A percentile compares a stretch with the other conserved stretches of the same genome.
These are phyloP conservation scores for Chionoecetes opilio DNA, from an alignment of 1,140 invertebrate genomes.

Conservation along the genomic window DNA sequence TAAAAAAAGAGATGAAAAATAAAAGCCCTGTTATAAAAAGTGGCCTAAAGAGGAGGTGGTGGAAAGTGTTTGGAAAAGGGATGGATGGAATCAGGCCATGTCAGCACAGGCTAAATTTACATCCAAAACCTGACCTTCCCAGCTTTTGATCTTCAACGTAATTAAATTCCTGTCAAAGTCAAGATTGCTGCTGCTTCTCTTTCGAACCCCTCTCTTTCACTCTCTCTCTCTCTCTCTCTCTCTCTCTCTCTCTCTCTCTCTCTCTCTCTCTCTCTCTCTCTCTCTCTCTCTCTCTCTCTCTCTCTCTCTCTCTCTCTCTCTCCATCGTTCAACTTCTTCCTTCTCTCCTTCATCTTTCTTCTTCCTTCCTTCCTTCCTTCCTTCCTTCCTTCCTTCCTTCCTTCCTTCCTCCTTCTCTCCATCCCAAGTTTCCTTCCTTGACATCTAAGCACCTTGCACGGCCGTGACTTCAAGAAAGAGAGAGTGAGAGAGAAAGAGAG, in stretches of 20 bases:
- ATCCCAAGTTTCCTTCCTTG: too few relatives aligned
- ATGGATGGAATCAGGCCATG: neutral
- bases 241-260: too few relatives aligned
- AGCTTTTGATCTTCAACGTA: neutral
- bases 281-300: neutral
- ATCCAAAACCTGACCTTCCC: neutral
- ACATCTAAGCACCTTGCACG: too few relatives aligned
- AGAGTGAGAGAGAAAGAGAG: too few relatives aligned
- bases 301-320: neutral
- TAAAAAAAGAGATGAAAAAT: too few relatives aligned
- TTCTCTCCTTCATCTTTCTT: neutral
- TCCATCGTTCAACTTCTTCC: neutral
- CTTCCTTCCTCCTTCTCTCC: too few relatives aligned
- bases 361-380: neutral
- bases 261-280: neutral
- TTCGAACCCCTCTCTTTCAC: too few relatives aligned
- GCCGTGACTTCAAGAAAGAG: too few relatives aligned
- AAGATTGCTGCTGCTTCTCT: neutral
- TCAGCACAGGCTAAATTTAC: neutral
- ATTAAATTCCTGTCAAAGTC: slow-evolving; percentile 30
- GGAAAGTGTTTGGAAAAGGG: neutral
- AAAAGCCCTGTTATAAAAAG: too few relatives aligned
- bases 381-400: too few relatives aligned
- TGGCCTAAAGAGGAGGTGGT: neutral
- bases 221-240: too few relatives aligned